Percentiles rank a stretch among this genome's conserved stretches.
These are phyloP conservation scores for Melanophora roralis DNA, from an alignment of 2,888 invertebrate species.

Conservation along the genomic window DNA sequence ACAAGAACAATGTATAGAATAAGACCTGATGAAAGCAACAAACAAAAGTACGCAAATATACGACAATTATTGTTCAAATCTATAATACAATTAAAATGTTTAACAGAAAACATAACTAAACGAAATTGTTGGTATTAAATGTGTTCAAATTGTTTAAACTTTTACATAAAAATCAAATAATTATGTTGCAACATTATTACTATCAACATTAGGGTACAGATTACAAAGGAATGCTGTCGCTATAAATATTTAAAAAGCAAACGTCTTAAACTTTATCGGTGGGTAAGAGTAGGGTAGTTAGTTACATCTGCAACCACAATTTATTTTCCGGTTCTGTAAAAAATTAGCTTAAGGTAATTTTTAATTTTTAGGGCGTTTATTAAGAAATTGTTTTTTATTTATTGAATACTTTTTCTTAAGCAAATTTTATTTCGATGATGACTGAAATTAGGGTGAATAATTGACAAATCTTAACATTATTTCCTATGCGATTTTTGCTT, in stretches of 20 bases:
- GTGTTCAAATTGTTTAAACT: slow-evolving; percentile 25
- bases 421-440: too few relatives aligned
- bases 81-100: slow-evolving; percentile 72
- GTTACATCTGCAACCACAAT: too few relatives aligned
- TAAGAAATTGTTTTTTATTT: too few relatives aligned
- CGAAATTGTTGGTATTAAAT: slow-evolving; percentile 62
- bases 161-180: slow-evolving; percentile 68
- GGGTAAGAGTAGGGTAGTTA: too few relatives aligned
- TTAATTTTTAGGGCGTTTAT: too few relatives aligned
- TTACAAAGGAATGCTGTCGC: not conserved
- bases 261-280: too few relatives aligned
- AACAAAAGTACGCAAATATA: slow-evolving; percentile 11
- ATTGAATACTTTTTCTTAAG: too few relatives aligned
- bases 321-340: too few relatives aligned
- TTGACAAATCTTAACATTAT: too few relatives aligned
- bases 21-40: slow-evolving; percentile 17
- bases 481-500: too few relatives aligned
- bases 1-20: not conserved
- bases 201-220: not conserved
- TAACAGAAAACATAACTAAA: slow-evolving; percentile 66
- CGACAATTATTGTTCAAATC: slow-evolving; percentile 59
- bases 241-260: not conserved
- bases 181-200: slow-evolving; percentile 67
- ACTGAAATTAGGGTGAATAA: too few relatives aligned
- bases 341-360: too few relatives aligned